Base-by-base conservation (phyloP, 2,113 vertebrate genomes). In the Talpa occidentalis region DNA sequence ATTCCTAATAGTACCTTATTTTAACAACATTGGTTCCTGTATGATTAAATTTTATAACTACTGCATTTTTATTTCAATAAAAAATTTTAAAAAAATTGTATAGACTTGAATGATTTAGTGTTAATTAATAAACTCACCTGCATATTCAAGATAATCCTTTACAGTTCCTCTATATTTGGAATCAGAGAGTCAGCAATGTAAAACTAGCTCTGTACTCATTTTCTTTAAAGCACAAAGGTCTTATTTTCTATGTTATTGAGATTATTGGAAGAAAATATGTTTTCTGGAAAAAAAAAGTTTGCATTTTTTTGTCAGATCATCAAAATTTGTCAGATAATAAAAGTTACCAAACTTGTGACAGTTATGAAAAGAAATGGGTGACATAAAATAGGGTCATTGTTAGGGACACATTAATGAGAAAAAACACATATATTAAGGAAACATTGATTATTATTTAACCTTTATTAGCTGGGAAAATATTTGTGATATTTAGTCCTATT, bases 201-300 rank as follows among this genome's bases (percentile, higher is more conserved):
- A 89, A 88, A 40, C 7, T 21, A 73, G 49, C 0, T 28, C 0
- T 87, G 40, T 88, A 60, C 6, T 64, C 11, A 40, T 88, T 11
- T 73, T 37, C 8, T 69, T 40, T 26, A 85, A 85, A 28, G 22
- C 22, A 69, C 52, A 84, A 64, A 76, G 16, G 5, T 59, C 66
- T 84, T 88, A 3, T 78, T 64, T 60, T 42, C 64, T 76, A 49
- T 21, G 30, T 54, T 47, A 82, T 35, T 79, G 44, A 67, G 8
- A 72, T 69, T 72, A 76, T 37, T 73, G 26, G 30, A 40, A 92
- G 26, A 92, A 92, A 72, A 30, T 44, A 59, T 56, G 0, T 35
- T 94, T 88, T 56, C 49, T 87, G 35, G 37, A 60, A 94, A 78
- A 76, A 7, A 78, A 76, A 7, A 86, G 66, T 60, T 52, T 90